These are phyloP conservation scores for Erannis defoliaria DNA, from an alignment of 2,888 invertebrate species.

Conservation along the genomic window DNA sequence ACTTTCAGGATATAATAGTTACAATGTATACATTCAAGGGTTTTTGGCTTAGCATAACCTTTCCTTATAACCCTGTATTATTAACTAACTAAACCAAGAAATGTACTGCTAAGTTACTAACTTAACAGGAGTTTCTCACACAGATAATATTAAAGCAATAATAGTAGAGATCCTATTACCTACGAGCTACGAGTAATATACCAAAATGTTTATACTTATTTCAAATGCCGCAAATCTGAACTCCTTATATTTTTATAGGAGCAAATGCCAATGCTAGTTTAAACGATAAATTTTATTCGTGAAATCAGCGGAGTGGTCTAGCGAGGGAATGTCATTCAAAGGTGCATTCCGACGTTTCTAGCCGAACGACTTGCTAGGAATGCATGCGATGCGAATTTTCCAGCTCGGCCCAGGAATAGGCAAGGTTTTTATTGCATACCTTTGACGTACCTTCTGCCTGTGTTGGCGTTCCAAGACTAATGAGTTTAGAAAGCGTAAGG, in stretches of 20 bases:
- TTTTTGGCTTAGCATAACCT: no score
- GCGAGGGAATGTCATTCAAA: slow-evolving; percentile 33
- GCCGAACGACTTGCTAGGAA: slow-evolving; percentile 46
- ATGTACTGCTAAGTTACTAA: no score
- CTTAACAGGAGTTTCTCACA: no score
- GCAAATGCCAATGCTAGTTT: slow-evolving; percentile 10
- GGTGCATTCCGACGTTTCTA: slow-evolving; percentile 43
- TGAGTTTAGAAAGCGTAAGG: slow-evolving; percentile 19
- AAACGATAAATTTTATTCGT: slow-evolving; percentile 16
- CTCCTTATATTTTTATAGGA: slow-evolving; percentile 11
- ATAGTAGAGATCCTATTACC: no score
- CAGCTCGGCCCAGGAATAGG: slow-evolving; percentile 26
- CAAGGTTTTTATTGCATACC: slow-evolving; percentile 29
- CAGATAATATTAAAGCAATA: no score
- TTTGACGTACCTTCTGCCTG: slow-evolving; percentile 17
- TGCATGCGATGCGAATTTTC: slow-evolving; percentile 47
- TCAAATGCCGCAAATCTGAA: neutral
- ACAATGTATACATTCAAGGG: no score
- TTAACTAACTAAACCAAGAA: no score
- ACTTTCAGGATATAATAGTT: no score
- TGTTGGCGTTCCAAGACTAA: slow-evolving; percentile 25
- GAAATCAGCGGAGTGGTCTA: slow-evolving; percentile 37
- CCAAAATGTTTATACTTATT: neutral
- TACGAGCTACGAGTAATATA: no score
- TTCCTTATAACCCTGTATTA: no score